A percentile compares a stretch with the other conserved stretches of the same genome.
Evolutionary conservation across 2,888 invertebrate genomes (phyloP).

Genomic region (Drosophila setosimentum): DNA sequence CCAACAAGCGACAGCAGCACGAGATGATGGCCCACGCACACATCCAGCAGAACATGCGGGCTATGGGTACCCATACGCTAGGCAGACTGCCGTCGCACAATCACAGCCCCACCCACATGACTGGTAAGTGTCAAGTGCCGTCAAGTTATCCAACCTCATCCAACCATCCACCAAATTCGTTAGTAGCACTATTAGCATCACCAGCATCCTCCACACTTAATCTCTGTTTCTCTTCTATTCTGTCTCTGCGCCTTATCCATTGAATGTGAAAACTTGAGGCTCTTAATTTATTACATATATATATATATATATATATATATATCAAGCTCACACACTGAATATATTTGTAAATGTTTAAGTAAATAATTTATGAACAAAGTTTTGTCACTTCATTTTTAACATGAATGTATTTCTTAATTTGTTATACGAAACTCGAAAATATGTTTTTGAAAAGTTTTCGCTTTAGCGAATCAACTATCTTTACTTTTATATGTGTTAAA

Average conservation of each 20-base stretch:
- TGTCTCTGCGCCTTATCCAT: background rate
- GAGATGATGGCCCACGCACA: conserved; percentile 86
- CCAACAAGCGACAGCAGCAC: conserved; percentile 85
- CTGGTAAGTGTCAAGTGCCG: conserved; percentile 78
- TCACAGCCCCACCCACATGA: conserved; percentile 87
- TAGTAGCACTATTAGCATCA: conserved; percentile 34
- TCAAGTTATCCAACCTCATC: conserved; percentile 7
- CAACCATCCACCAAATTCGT: conserved; percentile 11
- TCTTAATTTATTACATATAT: no score
- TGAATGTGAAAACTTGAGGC: background rate
- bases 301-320: background rate
- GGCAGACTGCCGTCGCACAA: conserved; percentile 88
- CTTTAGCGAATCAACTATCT: background rate
- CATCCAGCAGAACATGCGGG: conserved; percentile 86
- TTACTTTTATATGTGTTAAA: background rate
- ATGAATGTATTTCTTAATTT: background rate
- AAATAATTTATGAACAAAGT: background rate
- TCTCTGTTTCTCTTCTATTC: background rate
- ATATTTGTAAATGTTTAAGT: background rate
- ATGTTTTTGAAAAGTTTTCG: background rate
- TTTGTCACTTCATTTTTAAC: background rate
- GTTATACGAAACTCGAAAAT: background rate
- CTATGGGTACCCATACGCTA: conserved; percentile 88
- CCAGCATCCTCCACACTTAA: conserved; percentile 1
- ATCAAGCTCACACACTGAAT: background rate